phyloP scores from a whole-genome alignment of 2,888 invertebrate species.

The Eurois occulta region DNA sequence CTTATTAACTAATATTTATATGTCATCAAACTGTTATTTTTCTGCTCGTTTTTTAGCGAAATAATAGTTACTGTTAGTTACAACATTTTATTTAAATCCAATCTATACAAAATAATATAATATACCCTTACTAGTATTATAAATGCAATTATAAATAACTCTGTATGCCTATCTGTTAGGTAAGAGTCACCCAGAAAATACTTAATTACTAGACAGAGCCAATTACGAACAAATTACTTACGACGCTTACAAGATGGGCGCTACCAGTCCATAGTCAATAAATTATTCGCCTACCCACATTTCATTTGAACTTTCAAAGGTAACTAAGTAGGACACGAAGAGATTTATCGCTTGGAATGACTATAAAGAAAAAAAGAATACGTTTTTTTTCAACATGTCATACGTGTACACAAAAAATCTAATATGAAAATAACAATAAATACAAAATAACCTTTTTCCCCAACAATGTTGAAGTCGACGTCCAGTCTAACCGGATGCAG shows the following conservation, averaged over 20 bases:
- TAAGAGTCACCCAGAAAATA: conserved; percentile 7
- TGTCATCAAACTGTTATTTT: conserved; percentile 4
- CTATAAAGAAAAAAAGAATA: neutral
- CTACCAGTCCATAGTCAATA: conserved; percentile 34
- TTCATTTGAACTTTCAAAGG: conserved; percentile 62
- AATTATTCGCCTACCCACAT: conserved; percentile 62
- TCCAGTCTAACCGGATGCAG: too few relatives aligned
- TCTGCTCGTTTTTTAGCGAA: conserved; percentile 2
- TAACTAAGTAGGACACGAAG: conserved; percentile 51
- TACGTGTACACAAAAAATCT: too few relatives aligned
- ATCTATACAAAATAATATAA: too few relatives aligned
- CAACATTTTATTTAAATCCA: neutral
- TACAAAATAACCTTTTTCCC: too few relatives aligned
- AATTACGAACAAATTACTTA: conserved; percentile 57
- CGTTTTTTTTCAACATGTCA: too few relatives aligned
- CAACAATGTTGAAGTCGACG: too few relatives aligned
- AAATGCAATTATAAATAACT: too few relatives aligned
- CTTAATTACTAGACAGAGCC: conserved; percentile 47
- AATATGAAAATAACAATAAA: too few relatives aligned
- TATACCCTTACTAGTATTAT: neutral
- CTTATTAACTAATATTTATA: conserved; percentile 18
- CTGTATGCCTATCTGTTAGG: neutral
- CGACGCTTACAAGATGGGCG: conserved; percentile 46
- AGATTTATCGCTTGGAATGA: conserved; percentile 8
- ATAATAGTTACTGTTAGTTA: neutral